Conservation (phyloP, 2,113 vertebrate genomes). For the Chaenocephalus aceratus region DNA sequence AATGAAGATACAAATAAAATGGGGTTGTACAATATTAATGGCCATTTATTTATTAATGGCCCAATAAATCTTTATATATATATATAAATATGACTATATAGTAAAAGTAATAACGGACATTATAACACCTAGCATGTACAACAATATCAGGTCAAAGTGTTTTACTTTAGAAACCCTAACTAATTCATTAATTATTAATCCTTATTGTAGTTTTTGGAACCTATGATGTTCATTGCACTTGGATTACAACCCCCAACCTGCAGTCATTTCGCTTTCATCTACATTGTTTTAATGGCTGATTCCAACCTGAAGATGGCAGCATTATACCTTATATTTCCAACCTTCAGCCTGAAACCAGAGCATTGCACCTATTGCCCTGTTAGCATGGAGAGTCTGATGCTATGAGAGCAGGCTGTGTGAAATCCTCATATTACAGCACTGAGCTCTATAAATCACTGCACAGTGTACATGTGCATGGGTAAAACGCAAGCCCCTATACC, state of each 20-base stretch:
- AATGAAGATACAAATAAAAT: neutral
- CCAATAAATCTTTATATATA: too few species aligned
- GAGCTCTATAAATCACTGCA: slow-evolving; percentile 48
- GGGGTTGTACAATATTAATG: neutral
- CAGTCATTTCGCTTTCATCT: slow-evolving; percentile 2
- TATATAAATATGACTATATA: too few species aligned
- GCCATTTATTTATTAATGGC: too few species aligned
- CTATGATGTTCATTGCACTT: neutral
- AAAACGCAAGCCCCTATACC: slow-evolving; percentile 1
- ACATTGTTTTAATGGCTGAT: neutral
- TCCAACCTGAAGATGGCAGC: slow-evolving; percentile 82
- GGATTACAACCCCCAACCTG: slow-evolving; percentile 16
- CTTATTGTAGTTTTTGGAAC: neutral
- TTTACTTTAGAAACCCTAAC: too few species aligned
- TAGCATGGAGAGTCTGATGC: slow-evolving; percentile 23
- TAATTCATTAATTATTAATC: neutral
- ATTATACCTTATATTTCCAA: slow-evolving; percentile 59
- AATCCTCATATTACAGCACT: slow-evolving; percentile 49
- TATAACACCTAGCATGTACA: too few species aligned
- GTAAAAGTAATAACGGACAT: too few species aligned
- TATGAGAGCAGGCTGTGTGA: slow-evolving; percentile 36
- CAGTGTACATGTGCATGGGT: slow-evolving; percentile 23
- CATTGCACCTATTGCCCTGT: slow-evolving; percentile 11
- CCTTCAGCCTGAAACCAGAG: slow-evolving; percentile 2
- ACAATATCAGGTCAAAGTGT: too few species aligned